phyloP scores from a whole-genome alignment of 2,113 vertebrate genomes.

The Loxodonta africana region DNA sequence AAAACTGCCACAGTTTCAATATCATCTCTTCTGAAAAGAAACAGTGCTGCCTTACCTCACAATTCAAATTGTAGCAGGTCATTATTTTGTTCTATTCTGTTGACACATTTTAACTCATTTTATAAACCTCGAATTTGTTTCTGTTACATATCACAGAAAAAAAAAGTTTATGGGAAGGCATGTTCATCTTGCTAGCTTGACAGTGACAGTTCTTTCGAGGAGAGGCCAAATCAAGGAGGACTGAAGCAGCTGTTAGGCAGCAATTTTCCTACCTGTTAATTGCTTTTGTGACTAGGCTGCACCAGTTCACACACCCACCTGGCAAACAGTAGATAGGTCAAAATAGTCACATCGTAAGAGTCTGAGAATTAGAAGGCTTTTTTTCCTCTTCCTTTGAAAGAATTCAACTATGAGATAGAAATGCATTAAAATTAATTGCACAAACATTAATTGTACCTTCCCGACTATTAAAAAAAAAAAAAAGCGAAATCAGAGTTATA shows the following conservation, averaged over 20 bases:
- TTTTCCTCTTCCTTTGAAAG: constrained; percentile 35
- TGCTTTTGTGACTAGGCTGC: constrained; percentile 60
- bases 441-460: constrained; percentile 44
- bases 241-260: constrained; percentile 64
- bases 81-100: constrained; percentile 64
- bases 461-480: not conserved
- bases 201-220: constrained; percentile 27
- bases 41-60: not conserved
- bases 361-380: constrained; percentile 22
- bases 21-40: constrained; percentile 70
- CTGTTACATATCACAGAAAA: constrained; percentile 33
- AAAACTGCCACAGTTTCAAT: constrained; percentile 49
- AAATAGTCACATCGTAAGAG: constrained; percentile 62
- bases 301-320: constrained; percentile 47
- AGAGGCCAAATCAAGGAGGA: constrained; percentile 58
- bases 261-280: constrained; percentile 68
- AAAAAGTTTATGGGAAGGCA: constrained; percentile 49
- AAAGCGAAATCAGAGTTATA: not conserved
- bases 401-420: constrained; percentile 31
- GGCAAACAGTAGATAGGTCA: constrained; percentile 18
- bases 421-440: not conserved
- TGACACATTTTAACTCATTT: constrained; percentile 69
- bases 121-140: constrained; percentile 67
- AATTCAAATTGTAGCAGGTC: constrained; percentile 66
- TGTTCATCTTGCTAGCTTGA: constrained; percentile 65